A percentile compares a stretch with the other conserved stretches of the same genome.
These are phyloP conservation scores for Mythimna pallens DNA, from an alignment of 2,888 invertebrate species.

Conservation along the genomic window DNA sequence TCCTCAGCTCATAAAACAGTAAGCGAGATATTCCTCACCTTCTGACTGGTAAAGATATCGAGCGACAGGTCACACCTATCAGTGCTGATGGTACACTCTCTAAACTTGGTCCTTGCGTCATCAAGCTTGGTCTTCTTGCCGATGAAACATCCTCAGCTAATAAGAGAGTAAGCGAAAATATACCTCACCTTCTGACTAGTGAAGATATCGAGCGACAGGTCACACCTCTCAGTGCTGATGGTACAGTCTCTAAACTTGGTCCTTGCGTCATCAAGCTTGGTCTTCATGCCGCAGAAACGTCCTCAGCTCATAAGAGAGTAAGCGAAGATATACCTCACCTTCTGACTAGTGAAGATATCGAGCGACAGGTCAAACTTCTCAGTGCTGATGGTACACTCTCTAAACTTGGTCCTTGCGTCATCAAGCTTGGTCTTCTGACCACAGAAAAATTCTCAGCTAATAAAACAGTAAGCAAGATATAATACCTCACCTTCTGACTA, in stretches of 20 bases:
- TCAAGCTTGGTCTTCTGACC: constrained; percentile 78
- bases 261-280: constrained; percentile 92
- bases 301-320: too few relatives aligned
- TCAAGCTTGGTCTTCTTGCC: constrained; percentile 78
- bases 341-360: constrained; percentile 93
- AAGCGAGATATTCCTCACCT: too few relatives aligned
- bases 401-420: too few relatives aligned
- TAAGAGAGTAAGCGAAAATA: background rate
- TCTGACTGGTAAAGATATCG: too few relatives aligned
- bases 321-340: constrained; percentile 75
- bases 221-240: constrained; percentile 92
- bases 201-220: constrained; percentile 92
- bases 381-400: too few relatives aligned
- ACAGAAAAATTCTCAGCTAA: background rate
- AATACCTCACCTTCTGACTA: constrained; percentile 90
- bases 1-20: too few relatives aligned
- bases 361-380: constrained; percentile 70
- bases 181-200: constrained; percentile 91
- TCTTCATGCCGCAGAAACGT: constrained; percentile 84
- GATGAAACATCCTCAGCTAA: background rate
- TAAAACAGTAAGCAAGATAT: background rate
- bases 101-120: too few relatives aligned
- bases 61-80: too few relatives aligned
- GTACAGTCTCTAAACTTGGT: constrained; percentile 91
- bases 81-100: too few relatives aligned